These are phyloP conservation scores for Argopecten irradians DNA, from an alignment of 1,140 invertebrate species.

Conservation along the genomic window DNA sequence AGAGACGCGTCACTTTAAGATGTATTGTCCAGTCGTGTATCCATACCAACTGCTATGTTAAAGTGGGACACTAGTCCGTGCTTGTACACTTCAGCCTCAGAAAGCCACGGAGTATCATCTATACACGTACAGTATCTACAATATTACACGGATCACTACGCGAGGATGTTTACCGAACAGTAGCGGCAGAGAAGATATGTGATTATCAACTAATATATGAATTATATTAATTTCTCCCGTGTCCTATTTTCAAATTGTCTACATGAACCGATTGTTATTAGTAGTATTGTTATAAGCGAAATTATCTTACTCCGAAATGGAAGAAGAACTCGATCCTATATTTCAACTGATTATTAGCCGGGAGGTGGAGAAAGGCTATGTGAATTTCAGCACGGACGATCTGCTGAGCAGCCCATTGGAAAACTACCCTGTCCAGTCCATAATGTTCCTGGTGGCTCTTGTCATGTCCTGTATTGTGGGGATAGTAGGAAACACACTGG, in stretches of 20 bases:
- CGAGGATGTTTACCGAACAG: too few relatives aligned
- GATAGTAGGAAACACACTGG: slow-evolving; percentile 37
- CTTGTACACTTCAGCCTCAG: too few relatives aligned
- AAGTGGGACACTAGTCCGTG: too few relatives aligned
- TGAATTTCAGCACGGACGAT: slow-evolving; percentile 20
- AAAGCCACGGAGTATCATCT: too few relatives aligned
- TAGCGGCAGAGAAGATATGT: too few relatives aligned
- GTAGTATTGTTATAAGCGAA: neutral
- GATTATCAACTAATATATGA: too few relatives aligned
- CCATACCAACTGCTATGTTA: too few relatives aligned
- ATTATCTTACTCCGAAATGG: neutral
- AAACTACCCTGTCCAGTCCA: slow-evolving; percentile 16
- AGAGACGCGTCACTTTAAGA: too few relatives aligned
- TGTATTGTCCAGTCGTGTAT: too few relatives aligned
- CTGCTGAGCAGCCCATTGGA: slow-evolving; percentile 24
- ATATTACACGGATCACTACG: too few relatives aligned
- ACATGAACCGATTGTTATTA: neutral
- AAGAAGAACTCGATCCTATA: slow-evolving; percentile 1
- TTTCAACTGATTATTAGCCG: slow-evolving; percentile 26
- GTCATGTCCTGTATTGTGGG: slow-evolving; percentile 18
- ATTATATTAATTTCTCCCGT: too few relatives aligned
- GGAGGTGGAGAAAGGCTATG: slow-evolving; percentile 26
- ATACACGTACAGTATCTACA: too few relatives aligned
- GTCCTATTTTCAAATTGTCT: neutral
- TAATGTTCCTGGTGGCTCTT: slow-evolving; percentile 27